Evolutionary conservation across 2,797 vertebrate genomes (phyloP), one percentile per base, ranked within the genome.

Genomic region (Halcyon chelicuti): DNA sequence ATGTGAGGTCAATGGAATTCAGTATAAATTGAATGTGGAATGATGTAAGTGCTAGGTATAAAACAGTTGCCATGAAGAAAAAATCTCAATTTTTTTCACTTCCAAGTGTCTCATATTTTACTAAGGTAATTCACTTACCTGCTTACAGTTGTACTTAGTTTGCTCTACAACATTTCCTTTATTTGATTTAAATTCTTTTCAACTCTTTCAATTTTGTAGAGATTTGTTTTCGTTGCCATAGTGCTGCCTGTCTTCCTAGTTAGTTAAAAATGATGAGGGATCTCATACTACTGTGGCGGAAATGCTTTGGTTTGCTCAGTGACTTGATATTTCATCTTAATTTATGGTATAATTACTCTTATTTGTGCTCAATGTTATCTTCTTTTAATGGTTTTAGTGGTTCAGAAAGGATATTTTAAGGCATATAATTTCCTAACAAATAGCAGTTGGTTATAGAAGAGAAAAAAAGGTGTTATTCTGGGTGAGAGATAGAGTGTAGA

Each of bases 381-480:
- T 84, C 29, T 95, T 79, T 62, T 17, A 52, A 10, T 63, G 15
- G 7, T 55, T 70, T 39, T 58, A 62, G 19, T 60, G 40, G 12
- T 77, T 91, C 65, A 77, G 39, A 52, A 86, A 67, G 4, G 5
- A 21, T 84, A 29, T 65, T 77, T 71, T 68, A 28, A 67, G 4
- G 6, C 40, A 55, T 23, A 29, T 0, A 29, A 35, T 62, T 87
- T 70, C 58, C n/a, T n/a, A 17, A 75, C 80, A 84, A 37, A 5
- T 28, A 57, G 1, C 3, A 26, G 4, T 66, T 70, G 6, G 3
- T 39, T 76, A n/a, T 11, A 22, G 8, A 25, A 17, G 8, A 29
- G n/a, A 23, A 57, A 61, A 40, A 49, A 16, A 2, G 3, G 2
- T 0, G 0, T 4, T 10, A 9, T n/a, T 40, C 13, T 23, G 13